Evolutionary conservation across 2,888 invertebrate genomes (phyloP).

Genomic region (Cryptosula pallasiana): DNA sequence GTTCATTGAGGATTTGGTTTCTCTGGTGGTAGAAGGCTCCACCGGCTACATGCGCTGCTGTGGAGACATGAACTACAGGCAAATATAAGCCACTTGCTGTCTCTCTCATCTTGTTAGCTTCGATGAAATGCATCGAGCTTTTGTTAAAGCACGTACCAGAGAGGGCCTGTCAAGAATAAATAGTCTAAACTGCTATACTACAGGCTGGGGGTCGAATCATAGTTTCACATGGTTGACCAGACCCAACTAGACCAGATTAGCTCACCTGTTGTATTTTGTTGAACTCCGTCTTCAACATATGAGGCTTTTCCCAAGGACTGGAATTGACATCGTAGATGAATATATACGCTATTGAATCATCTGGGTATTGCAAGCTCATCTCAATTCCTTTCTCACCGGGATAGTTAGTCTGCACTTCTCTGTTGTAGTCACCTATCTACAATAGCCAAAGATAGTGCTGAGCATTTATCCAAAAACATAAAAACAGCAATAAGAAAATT

Average conservation of each 20-base stretch:
- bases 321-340: not conserved
- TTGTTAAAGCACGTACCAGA: not conserved
- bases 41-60: not conserved
- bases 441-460: not conserved
- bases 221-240: too few species aligned
- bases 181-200: too few species aligned
- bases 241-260: too few species aligned
- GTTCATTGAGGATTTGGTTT: not conserved
- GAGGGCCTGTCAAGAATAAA: not conserved
- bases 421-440: conserved; percentile 13
- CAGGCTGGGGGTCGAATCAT: too few species aligned
- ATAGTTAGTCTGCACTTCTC: not conserved
- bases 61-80: not conserved
- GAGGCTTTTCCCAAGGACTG: too few species aligned
- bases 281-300: too few species aligned
- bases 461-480: too few species aligned
- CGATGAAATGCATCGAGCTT: not conserved
- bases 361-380: not conserved
- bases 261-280: too few species aligned
- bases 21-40: conserved; percentile 14
- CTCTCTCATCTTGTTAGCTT: not conserved
- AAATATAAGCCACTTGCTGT: not conserved
- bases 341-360: conserved; percentile 10
- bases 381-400: not conserved
- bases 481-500: too few species aligned